Base-by-base conservation (phyloP, 2,888 invertebrate species). In the Steromphala cineraria region DNA sequence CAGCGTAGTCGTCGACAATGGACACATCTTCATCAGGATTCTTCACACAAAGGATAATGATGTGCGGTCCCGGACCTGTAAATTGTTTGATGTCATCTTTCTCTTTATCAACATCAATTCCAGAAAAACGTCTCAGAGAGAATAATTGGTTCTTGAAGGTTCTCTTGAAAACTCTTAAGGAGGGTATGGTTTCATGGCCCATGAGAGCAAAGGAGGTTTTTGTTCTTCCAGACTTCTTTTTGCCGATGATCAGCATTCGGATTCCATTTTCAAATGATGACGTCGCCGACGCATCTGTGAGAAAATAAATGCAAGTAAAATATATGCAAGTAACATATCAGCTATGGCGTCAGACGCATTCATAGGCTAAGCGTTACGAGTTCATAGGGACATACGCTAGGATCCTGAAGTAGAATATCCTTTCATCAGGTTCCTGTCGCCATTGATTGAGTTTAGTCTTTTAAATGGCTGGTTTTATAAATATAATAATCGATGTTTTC, bases 21-120 rank as follows among this genome's bases (percentile, higher is more conserved):
- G 17, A 24, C 8, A 71, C 71, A n/a, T 71, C 71, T 71, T 71
- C 71, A 71, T 71, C 71, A 19, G 71, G 40, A n/a, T 71, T 71
- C n/a, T n/a, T 71, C n/a, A 71, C 36, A 10, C 19, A 19, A n/a
- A 71, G 36, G 19, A 71, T 36, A 15, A 71, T 10, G 0, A 40
- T 36, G 17, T 71, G 71, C 13, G 71, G 71, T 2, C 71, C 71
- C 17, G 40, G 71, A 10, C 36, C n/a, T 31, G 10, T 3, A 3
- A 13, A 17, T 36, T 36, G 36, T 17, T 28, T 13, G 2, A 62
- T 62, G 8, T 2, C 0, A 1, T 62, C 21, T 13, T 24, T 62
- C 17, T 62, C 62, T 10, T 13, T 5, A 24, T 4, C 28, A 17
- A 62, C 7, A 62, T 62, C 24, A 4, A 46, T 46, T 24, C 62